Percentiles rank a stretch among this genome's conserved stretches.
Conservation (phyloP, 2,797 vertebrate genomes). For the Amazona finschi region DNA sequence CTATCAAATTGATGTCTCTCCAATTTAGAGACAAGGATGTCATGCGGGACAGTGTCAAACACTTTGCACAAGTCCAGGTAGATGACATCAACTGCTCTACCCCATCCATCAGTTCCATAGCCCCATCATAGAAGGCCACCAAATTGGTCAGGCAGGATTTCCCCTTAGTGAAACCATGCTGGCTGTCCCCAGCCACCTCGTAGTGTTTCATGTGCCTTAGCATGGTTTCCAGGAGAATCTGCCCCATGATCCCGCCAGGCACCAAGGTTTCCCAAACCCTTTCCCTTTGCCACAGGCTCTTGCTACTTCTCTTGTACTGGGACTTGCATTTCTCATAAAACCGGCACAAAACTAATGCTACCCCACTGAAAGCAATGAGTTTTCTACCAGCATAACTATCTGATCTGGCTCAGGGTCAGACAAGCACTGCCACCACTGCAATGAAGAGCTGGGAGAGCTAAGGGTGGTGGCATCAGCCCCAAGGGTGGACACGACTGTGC, state of each 20-base stretch:
- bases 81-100: background rate
- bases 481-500: rapidly evolving
- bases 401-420: background rate
- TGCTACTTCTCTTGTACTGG: background rate
- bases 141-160: background rate
- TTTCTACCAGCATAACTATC: background rate
- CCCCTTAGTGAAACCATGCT: background rate
- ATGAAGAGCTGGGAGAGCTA: background rate
- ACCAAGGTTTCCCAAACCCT: background rate
- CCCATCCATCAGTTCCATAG: background rate
- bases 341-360: background rate
- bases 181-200: background rate
- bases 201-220: background rate
- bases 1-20: too few relatives aligned
- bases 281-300: background rate
- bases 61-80: background rate
- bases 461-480: background rate
- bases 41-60: too few relatives aligned
- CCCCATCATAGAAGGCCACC: background rate
- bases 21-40: too few relatives aligned
- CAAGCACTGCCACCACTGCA: background rate
- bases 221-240: background rate
- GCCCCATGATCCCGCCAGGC: background rate
- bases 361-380: background rate
- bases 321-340: background rate